Percentiles rank a stretch among this genome's conserved stretches.
Evolutionary conservation across 2,888 invertebrate genomes (phyloP).

Genomic region (Ectobius pallidus): DNA sequence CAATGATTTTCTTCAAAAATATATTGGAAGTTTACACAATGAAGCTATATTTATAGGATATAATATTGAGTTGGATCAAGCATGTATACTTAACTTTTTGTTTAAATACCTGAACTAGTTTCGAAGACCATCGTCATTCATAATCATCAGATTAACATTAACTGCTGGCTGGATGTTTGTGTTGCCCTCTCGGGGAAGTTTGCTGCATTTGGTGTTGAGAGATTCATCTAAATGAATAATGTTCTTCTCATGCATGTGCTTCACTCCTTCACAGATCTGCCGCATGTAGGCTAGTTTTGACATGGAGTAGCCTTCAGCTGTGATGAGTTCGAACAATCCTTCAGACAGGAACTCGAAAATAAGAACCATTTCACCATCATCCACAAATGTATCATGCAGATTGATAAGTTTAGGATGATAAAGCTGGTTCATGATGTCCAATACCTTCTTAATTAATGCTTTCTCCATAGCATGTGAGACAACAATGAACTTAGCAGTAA

Average conservation of each 20-base stretch:
- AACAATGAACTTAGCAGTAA: slow-evolving; percentile 99
- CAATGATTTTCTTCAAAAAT: too few species aligned
- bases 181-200: too few species aligned
- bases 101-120: too few species aligned
- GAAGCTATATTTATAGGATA: too few species aligned
- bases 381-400: slow-evolving; percentile 98
- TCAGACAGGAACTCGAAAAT: slow-evolving; percentile 99
- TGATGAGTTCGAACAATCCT: slow-evolving; percentile 97
- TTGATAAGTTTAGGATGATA: slow-evolving; percentile 98
- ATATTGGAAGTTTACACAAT: too few species aligned
- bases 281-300: slow-evolving; percentile 99
- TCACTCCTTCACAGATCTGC: slow-evolving; percentile 96
- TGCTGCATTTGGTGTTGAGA: too few species aligned
- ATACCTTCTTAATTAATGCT: slow-evolving; percentile 95
- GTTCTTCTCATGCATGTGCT: slow-evolving; percentile 99
- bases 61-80: too few species aligned
- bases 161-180: too few species aligned
- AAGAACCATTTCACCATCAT: slow-evolving; percentile 98
- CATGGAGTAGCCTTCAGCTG: slow-evolving; percentile 98
- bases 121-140: too few species aligned
- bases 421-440: slow-evolving; percentile 97
- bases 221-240: slow-evolving; percentile 96
- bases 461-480: slow-evolving; percentile 94
- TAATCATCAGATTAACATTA: too few species aligned
- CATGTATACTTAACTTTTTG: too few species aligned